A percentile compares a stretch with the other conserved stretches of the same genome.
Evolutionary conservation across 1,140 invertebrate genomes (phyloP).

Genomic region (Goniozus legneri): DNA sequence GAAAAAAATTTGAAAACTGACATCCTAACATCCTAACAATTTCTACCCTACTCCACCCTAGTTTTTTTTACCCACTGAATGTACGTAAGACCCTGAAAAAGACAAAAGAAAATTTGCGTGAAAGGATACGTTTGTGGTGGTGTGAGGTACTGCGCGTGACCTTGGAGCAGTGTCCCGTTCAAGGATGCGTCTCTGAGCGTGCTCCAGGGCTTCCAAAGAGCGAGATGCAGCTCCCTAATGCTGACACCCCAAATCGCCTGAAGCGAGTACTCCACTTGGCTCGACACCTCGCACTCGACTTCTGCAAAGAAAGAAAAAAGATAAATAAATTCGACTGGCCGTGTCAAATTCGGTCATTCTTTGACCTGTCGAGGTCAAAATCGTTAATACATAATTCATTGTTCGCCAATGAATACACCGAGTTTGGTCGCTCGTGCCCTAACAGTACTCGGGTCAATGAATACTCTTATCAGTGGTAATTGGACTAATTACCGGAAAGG

Average conservation of each 20-base stretch:
- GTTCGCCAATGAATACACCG: too few relatives aligned
- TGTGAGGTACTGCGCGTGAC: slow-evolving; percentile 56
- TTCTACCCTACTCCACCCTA: too few relatives aligned
- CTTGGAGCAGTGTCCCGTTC: slow-evolving; percentile 58
- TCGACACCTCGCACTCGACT: slow-evolving; percentile 67
- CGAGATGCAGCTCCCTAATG: slow-evolving; percentile 69
- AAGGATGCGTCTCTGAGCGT: slow-evolving; percentile 60
- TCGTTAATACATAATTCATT: too few relatives aligned
- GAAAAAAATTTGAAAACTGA: too few relatives aligned
- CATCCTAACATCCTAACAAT: too few relatives aligned
- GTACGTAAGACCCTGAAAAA: too few relatives aligned
- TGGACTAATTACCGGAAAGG: too few relatives aligned
- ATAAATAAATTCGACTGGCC: slow-evolving; percentile 1
- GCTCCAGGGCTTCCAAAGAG: slow-evolving; percentile 69
- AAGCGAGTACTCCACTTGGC: slow-evolving; percentile 69
- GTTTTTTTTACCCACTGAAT: too few relatives aligned
- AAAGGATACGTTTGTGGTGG: slow-evolving; percentile 52
- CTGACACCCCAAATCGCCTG: slow-evolving; percentile 74
- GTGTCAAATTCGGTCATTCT: neutral
- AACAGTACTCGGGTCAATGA: too few relatives aligned
- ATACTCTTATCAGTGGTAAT: too few relatives aligned
- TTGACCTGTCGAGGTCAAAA: neutral
- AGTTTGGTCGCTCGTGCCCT: too few relatives aligned
- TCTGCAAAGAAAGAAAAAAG: slow-evolving; percentile 54
- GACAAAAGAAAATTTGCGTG: too few relatives aligned